Evolutionary conservation across 2,797 vertebrate genomes (phyloP).

Genomic region (Caiman crocodilus): DNA sequence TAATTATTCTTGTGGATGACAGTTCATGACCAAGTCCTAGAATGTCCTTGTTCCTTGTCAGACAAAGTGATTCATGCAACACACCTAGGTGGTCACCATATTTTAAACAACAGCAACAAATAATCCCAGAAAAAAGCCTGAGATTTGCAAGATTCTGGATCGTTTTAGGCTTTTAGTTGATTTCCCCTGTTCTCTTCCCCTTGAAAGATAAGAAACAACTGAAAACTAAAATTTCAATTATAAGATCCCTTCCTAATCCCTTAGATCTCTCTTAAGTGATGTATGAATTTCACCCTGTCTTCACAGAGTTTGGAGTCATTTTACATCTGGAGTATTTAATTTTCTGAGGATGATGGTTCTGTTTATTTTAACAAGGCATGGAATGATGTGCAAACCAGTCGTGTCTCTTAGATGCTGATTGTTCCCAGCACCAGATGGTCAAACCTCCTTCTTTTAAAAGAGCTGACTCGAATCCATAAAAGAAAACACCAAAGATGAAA

Average conservation of each 20-base stretch:
- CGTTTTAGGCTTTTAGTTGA: not conserved
- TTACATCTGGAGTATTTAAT: constrained; percentile 70
- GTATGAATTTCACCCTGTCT: constrained; percentile 54
- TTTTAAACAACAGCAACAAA: not conserved
- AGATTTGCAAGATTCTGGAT: not conserved
- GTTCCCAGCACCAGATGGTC: constrained; percentile 67
- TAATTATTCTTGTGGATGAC: constrained; percentile 62
- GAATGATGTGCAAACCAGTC: constrained; percentile 64
- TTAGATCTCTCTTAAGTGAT: constrained; percentile 46
- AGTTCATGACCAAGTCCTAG: constrained; percentile 28
- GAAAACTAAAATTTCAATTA: constrained; percentile 29
- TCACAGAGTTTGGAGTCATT: constrained; percentile 13
- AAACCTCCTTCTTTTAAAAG: constrained; percentile 60
- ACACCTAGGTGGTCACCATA: not conserved
- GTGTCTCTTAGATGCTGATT: constrained; percentile 38
- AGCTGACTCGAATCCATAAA: constrained; percentile 65
- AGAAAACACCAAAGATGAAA: constrained; percentile 69
- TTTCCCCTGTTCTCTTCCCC: not conserved
- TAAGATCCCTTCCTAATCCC: constrained; percentile 19
- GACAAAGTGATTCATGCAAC: constrained; percentile 13
- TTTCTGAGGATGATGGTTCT: constrained; percentile 29
- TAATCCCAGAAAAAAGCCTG: not conserved
- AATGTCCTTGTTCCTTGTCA: not conserved
- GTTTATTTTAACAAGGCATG: constrained; percentile 65
- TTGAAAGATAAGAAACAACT: constrained; percentile 23